Evolutionary conservation across 2,113 vertebrate genomes (phyloP), one percentile per base, ranked within the genome.

Genomic region (Semnornis frantzii): DNA sequence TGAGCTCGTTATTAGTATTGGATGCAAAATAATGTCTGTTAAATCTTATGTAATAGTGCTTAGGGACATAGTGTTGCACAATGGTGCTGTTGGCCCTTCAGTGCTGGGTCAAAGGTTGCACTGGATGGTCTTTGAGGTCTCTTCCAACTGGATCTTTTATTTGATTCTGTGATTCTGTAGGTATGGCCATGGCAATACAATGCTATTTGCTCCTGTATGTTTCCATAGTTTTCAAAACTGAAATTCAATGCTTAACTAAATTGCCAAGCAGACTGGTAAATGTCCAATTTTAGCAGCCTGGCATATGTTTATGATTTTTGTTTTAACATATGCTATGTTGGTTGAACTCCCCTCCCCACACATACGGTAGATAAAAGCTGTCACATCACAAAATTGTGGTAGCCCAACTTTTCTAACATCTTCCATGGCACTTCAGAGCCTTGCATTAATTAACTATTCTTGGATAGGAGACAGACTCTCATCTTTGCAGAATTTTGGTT

Each of bases 301-400:
- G 58, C 94, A 95, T 97, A 95, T 97, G 95, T 95, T 97, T 96
- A 90, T 96, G 63, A 90, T 91, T 96, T 96, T 96, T 96, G 87
- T 95, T 96, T 95, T 91, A 95, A 89, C 92, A 95, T 96, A 97
- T 96, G 95, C 63, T 96, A 74, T 93, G 90, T 87, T 95, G 85
- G 90, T 96, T 93, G 91, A 96, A 95, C 94, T 95, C 90, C 84
- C 95, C 90, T 96, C 92, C 82, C 92, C 76, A 92, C 95, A 94
- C 96, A 97, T 95, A 94, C 87, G 83, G 93, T 95, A 89, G 87
- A 93, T 91, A 94, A 92, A 95, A 95, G 85, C 91, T 96, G 93
- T 95, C 96, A 96, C 80, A 97, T 95, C 90, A 92, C 90, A 94
- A 95, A 96, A 96, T 96, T 87, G 91, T 95, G 96, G 92, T 82